These are phyloP conservation scores for Sturmia bella DNA, from an alignment of 2,888 invertebrate genomes.

Conservation along the genomic window DNA sequence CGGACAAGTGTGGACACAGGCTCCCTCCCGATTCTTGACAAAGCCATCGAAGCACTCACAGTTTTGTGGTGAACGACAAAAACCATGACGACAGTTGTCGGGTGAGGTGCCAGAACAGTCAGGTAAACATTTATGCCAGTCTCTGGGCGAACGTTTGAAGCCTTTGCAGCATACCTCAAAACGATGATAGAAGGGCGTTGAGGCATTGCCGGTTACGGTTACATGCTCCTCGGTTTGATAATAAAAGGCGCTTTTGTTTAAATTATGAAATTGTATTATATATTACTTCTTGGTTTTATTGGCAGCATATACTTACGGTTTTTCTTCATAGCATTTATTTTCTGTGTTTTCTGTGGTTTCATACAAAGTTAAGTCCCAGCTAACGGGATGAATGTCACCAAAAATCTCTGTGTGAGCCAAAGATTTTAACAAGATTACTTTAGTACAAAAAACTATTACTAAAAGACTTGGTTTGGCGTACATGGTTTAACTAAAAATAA, in stretches of 20 bases:
- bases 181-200: slow-evolving; percentile 82
- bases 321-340: slow-evolving; percentile 74
- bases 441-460: background rate
- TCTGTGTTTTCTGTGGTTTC: slow-evolving; percentile 10
- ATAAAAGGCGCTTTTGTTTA: slow-evolving; percentile 72
- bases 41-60: slow-evolving; percentile 80
- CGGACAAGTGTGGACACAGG: slow-evolving; percentile 87
- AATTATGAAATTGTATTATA: no score
- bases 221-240: slow-evolving; percentile 76
- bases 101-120: slow-evolving; percentile 79
- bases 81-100: slow-evolving; percentile 82
- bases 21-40: slow-evolving; percentile 76
- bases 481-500: slow-evolving; percentile 10
- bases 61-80: slow-evolving; percentile 81
- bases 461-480: background rate
- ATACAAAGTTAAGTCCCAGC: slow-evolving; percentile 54
- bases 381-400: slow-evolving; percentile 58
- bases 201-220: slow-evolving; percentile 81
- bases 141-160: slow-evolving; percentile 84
- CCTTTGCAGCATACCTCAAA: slow-evolving; percentile 88
- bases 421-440: background rate
- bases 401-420: slow-evolving; percentile 23
- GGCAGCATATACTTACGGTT: slow-evolving; percentile 75
- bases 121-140: slow-evolving; percentile 79
- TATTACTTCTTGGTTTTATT: background rate